Base-by-base conservation (phyloP, 2,113 vertebrate species). In the Otolemur garnettii region DNA sequence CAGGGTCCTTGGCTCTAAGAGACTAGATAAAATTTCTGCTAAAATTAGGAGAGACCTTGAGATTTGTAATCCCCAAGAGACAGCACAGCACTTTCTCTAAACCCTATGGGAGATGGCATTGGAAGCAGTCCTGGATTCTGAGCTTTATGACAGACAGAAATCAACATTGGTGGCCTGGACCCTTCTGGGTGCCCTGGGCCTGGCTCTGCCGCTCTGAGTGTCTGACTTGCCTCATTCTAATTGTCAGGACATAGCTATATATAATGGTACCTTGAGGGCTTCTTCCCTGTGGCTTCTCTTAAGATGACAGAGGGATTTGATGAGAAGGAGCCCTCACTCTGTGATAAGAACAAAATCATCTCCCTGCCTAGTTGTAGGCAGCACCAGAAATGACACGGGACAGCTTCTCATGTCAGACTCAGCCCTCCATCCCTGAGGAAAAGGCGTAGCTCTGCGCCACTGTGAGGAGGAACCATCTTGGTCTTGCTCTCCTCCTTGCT, bases 71-170 rank as follows among this genome's bases (percentile, higher is more conserved):
- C 4, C 42, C 83, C 7, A 50, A 69, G 82, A 42, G 26, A 71
- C 22, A 21, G 4, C 60, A 17, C 60, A 21, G 3, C 60, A 17
- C 60, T 68, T 55, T 71, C 24, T 50, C 30, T 1, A 10, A 13
- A 30, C n/a, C 50, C 28, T 33, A 4, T 2, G 81, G 64, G 72
- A 74, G 24, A 4, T 18, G 35, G 10, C 28, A 0, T 7, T 3
- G 38, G 35, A 42, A 80, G n/a, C 42, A 0, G 0, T 21, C 55
- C 60, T 69, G 81, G 15, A 6, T 80, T 59, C 1, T 1, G 1
- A 19, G 28, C 50, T 2, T n/a, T 15, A 2, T 15, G 35, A 8
- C 50, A 53, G 7, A 4, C 26, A 18, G 38, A 62, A 71, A 17
- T 78, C 28, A 1, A 60, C 15, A 24, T 68, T 77, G 18, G 17